Percentiles rank a stretch among this genome's conserved stretches.
Conservation (phyloP, 2,888 invertebrate genomes). For the Orthosia gothica region DNA sequence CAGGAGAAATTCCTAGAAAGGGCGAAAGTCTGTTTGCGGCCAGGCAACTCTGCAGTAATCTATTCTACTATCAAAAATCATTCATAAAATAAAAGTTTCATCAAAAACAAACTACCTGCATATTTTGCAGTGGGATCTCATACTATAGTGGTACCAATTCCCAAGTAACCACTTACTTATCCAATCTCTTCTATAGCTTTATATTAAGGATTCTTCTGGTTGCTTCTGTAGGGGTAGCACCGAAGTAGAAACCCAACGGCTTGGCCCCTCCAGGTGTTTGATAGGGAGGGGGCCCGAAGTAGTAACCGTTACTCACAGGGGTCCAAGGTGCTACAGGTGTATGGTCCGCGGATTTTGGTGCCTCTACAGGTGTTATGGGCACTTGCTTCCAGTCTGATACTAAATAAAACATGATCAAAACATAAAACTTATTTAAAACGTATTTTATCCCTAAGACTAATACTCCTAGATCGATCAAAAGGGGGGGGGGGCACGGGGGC, state of each 20-base stretch:
- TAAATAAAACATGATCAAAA: conserved; percentile 4
- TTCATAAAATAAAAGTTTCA: no score
- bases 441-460: no score
- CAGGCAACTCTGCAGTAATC: no score
- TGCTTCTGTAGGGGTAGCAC: conserved; percentile 10
- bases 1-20: no score
- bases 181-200: conserved; percentile 38
- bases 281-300: conserved; percentile 31
- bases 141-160: neutral
- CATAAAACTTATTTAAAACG: no score
- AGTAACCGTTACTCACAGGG: conserved; percentile 39
- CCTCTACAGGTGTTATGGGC: conserved; percentile 4
- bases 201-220: conserved; percentile 52
- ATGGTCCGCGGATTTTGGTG: conserved; percentile 2
- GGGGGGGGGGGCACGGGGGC: no score
- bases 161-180: conserved; percentile 40
- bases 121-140: no score
- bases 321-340: neutral
- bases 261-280: conserved; percentile 13
- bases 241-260: conserved; percentile 22
- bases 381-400: conserved; percentile 51
- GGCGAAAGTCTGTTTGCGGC: no score
- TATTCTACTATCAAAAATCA: no score
- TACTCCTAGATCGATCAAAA: no score
- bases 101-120: no score